Percentiles rank a stretch among this genome's conserved stretches.
These are phyloP conservation scores for Paraplagusia blochii DNA, from an alignment of 2,113 vertebrate species.

Conservation along the genomic window DNA sequence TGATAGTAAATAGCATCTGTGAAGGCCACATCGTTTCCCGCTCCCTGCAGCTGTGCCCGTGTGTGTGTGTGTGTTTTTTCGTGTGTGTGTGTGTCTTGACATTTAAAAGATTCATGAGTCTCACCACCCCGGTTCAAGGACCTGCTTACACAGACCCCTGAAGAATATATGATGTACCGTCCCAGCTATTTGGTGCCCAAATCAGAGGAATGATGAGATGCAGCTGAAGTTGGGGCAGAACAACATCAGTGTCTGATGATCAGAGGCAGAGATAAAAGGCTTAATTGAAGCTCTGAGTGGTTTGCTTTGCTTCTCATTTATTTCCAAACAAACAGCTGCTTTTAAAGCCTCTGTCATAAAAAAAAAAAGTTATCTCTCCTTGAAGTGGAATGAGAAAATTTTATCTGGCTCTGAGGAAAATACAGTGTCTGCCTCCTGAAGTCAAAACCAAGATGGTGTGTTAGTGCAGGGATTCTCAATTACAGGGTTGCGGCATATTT, in stretches of 20 bases:
- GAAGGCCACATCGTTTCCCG: conserved; percentile 59
- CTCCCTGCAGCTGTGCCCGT: conserved; percentile 58
- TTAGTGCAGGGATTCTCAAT: conserved; percentile 2
- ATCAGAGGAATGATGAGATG: conserved; percentile 51
- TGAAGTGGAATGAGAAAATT: conserved; percentile 11
- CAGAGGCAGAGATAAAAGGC: conserved; percentile 42
- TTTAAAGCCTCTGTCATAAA: conserved; percentile 25
- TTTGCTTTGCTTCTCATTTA: conserved; percentile 27
- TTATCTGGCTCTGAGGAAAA: not conserved
- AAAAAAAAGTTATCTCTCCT: not conserved
- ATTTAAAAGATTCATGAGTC: conserved; percentile 64
- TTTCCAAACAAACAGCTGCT: conserved; percentile 19
- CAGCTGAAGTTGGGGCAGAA: conserved; percentile 27
- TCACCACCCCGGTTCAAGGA: conserved; percentile 47
- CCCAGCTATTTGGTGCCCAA: conserved; percentile 34
- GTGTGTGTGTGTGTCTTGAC: conserved; percentile 19
- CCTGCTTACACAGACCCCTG: conserved; percentile 30
- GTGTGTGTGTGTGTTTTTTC: conserved; percentile 23
- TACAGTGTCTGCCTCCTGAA: not conserved
- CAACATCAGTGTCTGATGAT: conserved; percentile 29
- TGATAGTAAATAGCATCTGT: conserved; percentile 59
- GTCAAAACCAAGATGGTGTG: conserved; percentile 25
- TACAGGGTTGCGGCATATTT: not conserved
- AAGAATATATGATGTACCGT: conserved; percentile 52
- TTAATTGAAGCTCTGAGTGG: not conserved